A percentile compares a stretch with the other conserved stretches of the same genome.
Conservation (phyloP, 2,113 vertebrate species). For the Chinchilla lanigera region DNA sequence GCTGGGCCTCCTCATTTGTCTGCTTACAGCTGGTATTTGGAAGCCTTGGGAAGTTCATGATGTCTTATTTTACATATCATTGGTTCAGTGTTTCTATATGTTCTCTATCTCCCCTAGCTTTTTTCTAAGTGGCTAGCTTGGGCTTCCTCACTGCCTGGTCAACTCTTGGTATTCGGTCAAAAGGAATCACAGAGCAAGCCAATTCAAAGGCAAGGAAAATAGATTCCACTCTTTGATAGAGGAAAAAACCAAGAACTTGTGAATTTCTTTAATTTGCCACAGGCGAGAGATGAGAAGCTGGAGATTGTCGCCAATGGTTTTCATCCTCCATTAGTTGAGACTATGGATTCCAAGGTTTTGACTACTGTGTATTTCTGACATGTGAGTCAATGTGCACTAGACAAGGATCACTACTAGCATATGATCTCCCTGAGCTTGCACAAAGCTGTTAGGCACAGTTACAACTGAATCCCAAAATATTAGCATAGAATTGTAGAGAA, state of each 20-base stretch:
- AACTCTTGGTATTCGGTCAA: not conserved
- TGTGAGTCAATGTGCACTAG: not conserved
- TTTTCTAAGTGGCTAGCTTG: not conserved
- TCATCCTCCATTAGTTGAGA: not conserved
- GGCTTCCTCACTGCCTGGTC: not conserved
- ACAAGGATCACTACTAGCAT: not conserved
- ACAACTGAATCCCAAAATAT: not conserved
- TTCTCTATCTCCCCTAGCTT: not conserved
- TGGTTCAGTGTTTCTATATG: constrained; percentile 1
- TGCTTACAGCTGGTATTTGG: not conserved
- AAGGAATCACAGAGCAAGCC: not conserved
- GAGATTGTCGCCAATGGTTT: not conserved
- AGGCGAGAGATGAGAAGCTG: not conserved
- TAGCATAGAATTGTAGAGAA: not conserved
- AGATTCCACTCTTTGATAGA: not conserved
- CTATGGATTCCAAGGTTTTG: not conserved
- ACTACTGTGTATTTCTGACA: not conserved
- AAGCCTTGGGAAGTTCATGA: not conserved
- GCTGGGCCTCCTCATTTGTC: not conserved
- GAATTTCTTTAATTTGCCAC: not conserved
- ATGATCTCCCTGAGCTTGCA: not conserved
- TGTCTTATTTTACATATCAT: not conserved
- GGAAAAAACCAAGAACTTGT: not conserved
- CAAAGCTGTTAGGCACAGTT: not conserved
- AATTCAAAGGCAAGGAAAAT: constrained; percentile 14